Evolutionary conservation across 2,888 invertebrate species (phyloP).

Genomic region (Calliopum simillimum): DNA sequence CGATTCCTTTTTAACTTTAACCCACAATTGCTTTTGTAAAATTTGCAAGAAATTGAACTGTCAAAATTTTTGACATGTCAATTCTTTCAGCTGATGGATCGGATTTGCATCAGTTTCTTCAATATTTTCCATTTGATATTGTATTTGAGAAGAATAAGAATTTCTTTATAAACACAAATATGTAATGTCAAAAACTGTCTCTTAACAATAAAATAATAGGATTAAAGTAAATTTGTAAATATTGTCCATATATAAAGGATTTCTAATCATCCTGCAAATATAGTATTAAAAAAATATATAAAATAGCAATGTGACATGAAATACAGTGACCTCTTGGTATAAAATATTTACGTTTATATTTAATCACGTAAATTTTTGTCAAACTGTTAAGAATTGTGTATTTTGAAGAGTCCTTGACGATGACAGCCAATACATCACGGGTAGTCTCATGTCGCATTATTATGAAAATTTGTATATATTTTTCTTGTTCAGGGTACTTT

Average conservation of each 20-base stretch:
- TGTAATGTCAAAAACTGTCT: constrained; percentile 11
- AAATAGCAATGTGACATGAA: too few species aligned
- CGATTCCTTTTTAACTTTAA: not conserved
- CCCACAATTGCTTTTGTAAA: constrained; percentile 30
- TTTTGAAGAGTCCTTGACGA: too few species aligned
- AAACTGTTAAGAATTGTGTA: too few species aligned
- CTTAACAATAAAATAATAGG: constrained; percentile 25
- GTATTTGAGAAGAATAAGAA: constrained; percentile 19
- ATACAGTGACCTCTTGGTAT: too few species aligned
- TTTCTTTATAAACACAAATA: constrained; percentile 4
- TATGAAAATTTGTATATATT: too few species aligned
- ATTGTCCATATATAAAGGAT: not conserved
- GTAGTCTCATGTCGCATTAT: too few species aligned
- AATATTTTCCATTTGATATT: constrained; percentile 6
- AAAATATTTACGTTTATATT: too few species aligned
- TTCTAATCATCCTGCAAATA: too few species aligned
- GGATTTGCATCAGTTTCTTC: constrained; percentile 34
- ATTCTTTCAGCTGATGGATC: constrained; percentile 51
- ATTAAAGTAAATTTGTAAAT: constrained; percentile 8
- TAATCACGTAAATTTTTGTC: too few species aligned
- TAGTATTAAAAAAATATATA: too few species aligned
- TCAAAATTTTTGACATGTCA: constrained; percentile 67
- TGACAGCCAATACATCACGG: too few species aligned
- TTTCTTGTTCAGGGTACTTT: too few species aligned
- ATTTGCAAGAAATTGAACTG: constrained; percentile 62